Base-by-base conservation (phyloP, 1,140 invertebrate genomes). In the Gryllus bimaculatus region DNA sequence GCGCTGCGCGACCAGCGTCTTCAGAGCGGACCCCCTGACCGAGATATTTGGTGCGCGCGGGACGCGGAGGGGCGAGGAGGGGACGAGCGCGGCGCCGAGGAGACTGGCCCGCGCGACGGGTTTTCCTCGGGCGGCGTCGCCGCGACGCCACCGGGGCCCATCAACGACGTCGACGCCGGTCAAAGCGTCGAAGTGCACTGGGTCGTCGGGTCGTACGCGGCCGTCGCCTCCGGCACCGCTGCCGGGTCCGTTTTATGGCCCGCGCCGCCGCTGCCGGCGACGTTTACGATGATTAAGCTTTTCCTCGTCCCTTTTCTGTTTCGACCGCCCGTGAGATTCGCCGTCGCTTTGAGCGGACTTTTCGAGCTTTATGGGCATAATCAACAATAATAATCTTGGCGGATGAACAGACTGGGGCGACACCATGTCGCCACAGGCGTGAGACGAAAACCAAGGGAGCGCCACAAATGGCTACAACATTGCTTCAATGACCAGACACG, bases 211-310 rank as follows among this genome's bases (percentile, higher is more conserved):
- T 66, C 54, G 54, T 10, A 18, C 10, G 54, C 54, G 10, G 0
- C 54, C 10, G 18, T 18, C 10, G 54, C 54, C 10, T 18, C 26
- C 26, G 26, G 26, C 26, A 39, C 26, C 26, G 26, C 26, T 39
- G 26, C 26, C 26, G 18, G 54, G 26, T 39, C 26, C 54, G 54
- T 66, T 66, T 66, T 66, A 66, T 18, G 54, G 54, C 54, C 10
- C 54, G 26, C 26, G 26, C 26, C 26, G 26, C 26, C 26, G 26
- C 26, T 39, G 26, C 26, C 26, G 18, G 54, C 10, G 54, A 66
- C 54, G 54, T 66, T 66, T 66, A 66, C 54, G 54, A 66, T 66
- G 54, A 66, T 66, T 66, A 66, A 66, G 54, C 54, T 66, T 66
- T 66, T 66, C 54, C 54, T 39, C 54, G 54, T 66, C 54, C 54